Evolutionary conservation across 37 sponge, comb jelly and placozoan genomes (phyloP).

Genomic region (Cladorhizidae sp.): DNA sequence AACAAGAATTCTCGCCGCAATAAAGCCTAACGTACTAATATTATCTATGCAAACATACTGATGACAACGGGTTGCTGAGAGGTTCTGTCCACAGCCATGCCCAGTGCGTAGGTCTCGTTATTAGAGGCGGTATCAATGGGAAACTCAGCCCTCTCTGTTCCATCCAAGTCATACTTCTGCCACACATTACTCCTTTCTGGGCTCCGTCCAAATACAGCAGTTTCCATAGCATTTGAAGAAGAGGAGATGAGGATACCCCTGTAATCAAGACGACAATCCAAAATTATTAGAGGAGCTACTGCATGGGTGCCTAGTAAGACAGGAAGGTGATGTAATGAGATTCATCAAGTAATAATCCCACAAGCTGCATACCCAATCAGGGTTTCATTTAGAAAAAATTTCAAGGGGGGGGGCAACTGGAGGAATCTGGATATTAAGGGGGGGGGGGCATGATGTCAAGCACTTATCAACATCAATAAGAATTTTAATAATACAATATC

Average conservation of each 20-base stretch:
- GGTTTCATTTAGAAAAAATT: no score
- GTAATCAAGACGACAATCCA: no score
- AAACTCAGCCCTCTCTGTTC: slow-evolving; percentile 67
- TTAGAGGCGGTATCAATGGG: slow-evolving; percentile 48
- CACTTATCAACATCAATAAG: no score
- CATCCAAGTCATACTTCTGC: slow-evolving; percentile 75
- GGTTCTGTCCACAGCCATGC: slow-evolving; percentile 67
- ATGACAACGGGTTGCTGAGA: slow-evolving; percentile 35
- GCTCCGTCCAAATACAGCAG: slow-evolving; percentile 24
- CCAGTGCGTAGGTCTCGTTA: slow-evolving; percentile 62
- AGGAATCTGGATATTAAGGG: no score
- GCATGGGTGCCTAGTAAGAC: no score
- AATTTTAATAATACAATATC: no score
- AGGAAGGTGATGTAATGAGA: no score
- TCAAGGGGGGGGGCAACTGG: no score
- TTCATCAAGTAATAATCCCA: no score
- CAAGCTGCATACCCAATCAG: no score
- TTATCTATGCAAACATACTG: slow-evolving; percentile 14
- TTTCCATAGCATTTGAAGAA: slow-evolving; percentile 47
- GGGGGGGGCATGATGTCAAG: no score
- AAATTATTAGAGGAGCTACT: no score
- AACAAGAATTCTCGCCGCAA: not conserved
- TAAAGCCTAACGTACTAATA: not conserved
- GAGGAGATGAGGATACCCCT: slow-evolving; percentile 61
- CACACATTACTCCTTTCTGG: slow-evolving; percentile 22